These are phyloP conservation scores for Bucco capensis DNA, from an alignment of 2,113 vertebrate genomes.

Conservation along the genomic window DNA sequence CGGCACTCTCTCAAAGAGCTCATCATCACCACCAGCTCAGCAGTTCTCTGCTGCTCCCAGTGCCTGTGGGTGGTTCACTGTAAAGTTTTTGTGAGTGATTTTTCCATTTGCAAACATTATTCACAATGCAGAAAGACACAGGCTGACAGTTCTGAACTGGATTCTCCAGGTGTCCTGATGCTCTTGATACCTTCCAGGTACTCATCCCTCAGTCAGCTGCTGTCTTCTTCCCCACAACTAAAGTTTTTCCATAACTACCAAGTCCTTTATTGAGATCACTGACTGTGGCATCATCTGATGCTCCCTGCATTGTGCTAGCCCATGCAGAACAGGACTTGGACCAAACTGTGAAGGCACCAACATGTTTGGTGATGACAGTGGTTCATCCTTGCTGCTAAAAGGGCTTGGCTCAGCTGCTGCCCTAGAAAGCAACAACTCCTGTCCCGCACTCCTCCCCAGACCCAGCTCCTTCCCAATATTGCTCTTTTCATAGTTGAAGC, in stretches of 20 bases:
- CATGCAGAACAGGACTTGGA: background rate
- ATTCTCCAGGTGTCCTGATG: background rate
- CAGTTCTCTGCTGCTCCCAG: background rate
- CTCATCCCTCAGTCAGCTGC: background rate
- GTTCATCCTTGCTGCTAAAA: background rate
- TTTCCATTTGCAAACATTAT: background rate
- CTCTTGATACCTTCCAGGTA: background rate
- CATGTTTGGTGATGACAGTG: rapidly evolving
- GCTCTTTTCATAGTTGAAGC: background rate
- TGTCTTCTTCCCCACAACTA: background rate
- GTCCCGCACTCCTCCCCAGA: background rate
- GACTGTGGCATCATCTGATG: background rate
- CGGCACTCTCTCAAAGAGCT: rapidly evolving
- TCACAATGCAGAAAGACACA: background rate
- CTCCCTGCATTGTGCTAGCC: background rate
- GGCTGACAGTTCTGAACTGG: rapidly evolving
- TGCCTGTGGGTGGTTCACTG: background rate
- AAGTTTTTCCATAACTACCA: background rate
- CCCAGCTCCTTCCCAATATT: background rate
- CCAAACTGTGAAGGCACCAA: background rate
- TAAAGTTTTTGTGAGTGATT: background rate
- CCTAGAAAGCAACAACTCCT: background rate
- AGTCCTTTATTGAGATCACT: background rate
- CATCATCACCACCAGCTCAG: background rate
- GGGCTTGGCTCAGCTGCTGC: background rate